phyloP scores from a whole-genome alignment of 2,113 vertebrate species.

The Gnathonemus echidnorhynchus region DNA sequence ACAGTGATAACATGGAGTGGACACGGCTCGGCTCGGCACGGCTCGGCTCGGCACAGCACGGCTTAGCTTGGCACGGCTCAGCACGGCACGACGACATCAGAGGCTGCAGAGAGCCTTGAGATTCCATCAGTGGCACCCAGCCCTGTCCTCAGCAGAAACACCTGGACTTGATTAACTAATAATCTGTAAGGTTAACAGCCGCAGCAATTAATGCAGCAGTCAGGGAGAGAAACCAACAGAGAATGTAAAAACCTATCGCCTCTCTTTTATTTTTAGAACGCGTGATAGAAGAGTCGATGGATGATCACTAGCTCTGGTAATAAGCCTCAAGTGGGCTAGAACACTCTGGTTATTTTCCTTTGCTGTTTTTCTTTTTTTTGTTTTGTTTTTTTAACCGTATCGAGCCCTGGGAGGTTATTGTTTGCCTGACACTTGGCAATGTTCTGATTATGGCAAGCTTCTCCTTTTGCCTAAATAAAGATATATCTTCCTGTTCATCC shows the following conservation, averaged over 20 bases:
- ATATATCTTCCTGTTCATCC: not conserved
- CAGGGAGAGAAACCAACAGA: not conserved
- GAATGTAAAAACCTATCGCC: not conserved
- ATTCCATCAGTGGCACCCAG: not conserved
- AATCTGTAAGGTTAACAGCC: not conserved
- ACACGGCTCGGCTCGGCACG: not conserved
- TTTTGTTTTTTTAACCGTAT: not conserved
- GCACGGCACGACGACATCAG: not conserved
- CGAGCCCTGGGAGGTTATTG: not conserved
- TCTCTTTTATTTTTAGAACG: not conserved
- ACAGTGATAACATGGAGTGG: not conserved
- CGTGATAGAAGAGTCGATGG: not conserved
- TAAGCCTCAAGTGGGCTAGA: not conserved
- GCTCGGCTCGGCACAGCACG: too few species aligned
- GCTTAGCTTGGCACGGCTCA: not conserved
- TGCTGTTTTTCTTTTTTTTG: not conserved
- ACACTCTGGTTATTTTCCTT: not conserved
- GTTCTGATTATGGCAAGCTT: not conserved
- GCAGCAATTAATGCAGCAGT: not conserved
- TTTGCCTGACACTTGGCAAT: not conserved
- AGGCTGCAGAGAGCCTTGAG: not conserved
- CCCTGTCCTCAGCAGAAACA: not conserved
- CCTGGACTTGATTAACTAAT: slow-evolving; percentile 1
- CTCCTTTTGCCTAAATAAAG: not conserved
- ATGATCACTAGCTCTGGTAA: not conserved